A percentile compares a stretch with the other conserved stretches of the same genome.
Evolutionary conservation across 2,888 invertebrate species (phyloP).

Genomic region (Agrotis puta): DNA sequence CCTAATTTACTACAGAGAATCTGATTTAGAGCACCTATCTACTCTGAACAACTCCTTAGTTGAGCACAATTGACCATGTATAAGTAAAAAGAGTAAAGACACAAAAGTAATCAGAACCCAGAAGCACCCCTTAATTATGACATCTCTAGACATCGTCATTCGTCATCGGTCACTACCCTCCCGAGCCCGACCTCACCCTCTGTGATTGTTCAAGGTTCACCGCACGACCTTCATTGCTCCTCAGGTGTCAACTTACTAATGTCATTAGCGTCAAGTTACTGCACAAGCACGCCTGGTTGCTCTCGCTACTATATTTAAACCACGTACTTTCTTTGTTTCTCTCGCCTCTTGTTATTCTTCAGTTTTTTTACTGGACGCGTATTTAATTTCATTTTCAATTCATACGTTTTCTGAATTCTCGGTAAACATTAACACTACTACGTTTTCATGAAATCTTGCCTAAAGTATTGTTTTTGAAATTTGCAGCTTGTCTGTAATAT

Average conservation of each 20-base stretch:
- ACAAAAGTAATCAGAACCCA: neutral
- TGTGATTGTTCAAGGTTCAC: conserved; percentile 75
- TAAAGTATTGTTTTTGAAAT: conserved; percentile 18
- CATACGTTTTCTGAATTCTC: conserved; percentile 26
- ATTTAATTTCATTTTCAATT: conserved; percentile 35
- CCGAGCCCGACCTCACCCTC: conserved; percentile 63
- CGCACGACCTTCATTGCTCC: conserved; percentile 79
- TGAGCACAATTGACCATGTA: too few species aligned
- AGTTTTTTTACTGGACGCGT: conserved; percentile 15
- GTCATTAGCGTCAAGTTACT: conserved; percentile 73
- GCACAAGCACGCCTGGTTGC: conserved; percentile 42
- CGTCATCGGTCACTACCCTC: conserved; percentile 67
- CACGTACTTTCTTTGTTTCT: conserved; percentile 31
- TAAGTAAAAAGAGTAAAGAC: too few species aligned
- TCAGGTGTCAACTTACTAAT: conserved; percentile 77
- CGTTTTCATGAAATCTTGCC: conserved; percentile 15
- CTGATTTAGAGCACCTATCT: neutral
- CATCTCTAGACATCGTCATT: conserved; percentile 26
- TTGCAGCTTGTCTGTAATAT: conserved; percentile 16
- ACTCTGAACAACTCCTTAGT: neutral
- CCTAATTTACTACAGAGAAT: neutral
- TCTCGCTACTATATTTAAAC: conserved; percentile 35
- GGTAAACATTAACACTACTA: conserved; percentile 12
- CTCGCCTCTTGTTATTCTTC: conserved; percentile 18
- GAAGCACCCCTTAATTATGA: neutral